A percentile compares a stretch with the other conserved stretches of the same genome.
phyloP scores from a whole-genome alignment of 1,140 invertebrate species.

The Lethocerus indicus region DNA sequence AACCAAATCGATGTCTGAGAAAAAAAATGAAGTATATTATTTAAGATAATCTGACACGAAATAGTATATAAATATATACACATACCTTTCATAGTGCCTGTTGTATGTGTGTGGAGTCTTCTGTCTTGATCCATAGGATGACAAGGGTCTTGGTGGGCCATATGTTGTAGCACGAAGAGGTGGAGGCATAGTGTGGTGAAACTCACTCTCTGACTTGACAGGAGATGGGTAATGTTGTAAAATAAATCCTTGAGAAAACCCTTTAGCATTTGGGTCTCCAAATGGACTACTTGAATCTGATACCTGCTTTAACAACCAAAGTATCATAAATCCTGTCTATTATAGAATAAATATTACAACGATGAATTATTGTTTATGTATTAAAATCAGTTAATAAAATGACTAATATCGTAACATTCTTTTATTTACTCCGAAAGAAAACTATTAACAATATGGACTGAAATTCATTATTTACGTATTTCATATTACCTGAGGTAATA shows the following conservation, averaged over 20 bases:
- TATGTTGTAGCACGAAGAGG: background rate
- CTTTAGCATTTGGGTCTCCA: background rate
- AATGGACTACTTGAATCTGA: too few relatives aligned
- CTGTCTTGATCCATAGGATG: background rate
- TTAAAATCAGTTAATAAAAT: too few relatives aligned
- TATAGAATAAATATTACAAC: too few relatives aligned
- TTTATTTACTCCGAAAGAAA: too few relatives aligned
- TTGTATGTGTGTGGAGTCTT: background rate
- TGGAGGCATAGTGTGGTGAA: conserved; percentile 9
- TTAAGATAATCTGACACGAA: background rate
- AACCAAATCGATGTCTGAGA: conserved; percentile 7
- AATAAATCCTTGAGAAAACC: background rate
- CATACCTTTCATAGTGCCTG: background rate
- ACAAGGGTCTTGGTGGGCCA: background rate
- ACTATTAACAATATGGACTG: too few relatives aligned
- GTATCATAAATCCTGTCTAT: too few relatives aligned
- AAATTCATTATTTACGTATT: too few relatives aligned
- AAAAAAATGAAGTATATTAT: conserved; percentile 1
- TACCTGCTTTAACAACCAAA: too few relatives aligned
- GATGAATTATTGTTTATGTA: too few relatives aligned
- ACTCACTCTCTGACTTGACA: background rate
- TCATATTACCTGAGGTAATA: too few relatives aligned
- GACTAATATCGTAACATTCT: too few relatives aligned
- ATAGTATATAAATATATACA: background rate
- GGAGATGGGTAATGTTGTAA: background rate